These are phyloP conservation scores for Nymphalis io DNA, from an alignment of 1,140 invertebrate genomes.

Conservation along the genomic window DNA sequence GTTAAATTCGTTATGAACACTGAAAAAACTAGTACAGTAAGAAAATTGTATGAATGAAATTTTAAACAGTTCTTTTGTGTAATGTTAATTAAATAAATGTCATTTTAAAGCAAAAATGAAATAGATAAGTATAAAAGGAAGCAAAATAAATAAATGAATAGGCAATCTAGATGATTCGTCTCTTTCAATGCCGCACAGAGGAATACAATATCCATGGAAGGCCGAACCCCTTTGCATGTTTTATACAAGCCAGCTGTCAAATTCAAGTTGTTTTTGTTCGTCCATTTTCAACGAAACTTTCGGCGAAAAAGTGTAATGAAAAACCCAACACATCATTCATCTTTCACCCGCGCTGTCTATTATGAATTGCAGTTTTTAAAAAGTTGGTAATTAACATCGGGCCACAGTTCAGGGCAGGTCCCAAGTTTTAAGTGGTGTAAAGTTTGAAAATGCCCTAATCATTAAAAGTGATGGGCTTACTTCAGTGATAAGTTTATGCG, in stretches of 20 bases:
- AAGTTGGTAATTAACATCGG: constrained; percentile 79
- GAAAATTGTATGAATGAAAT: background rate
- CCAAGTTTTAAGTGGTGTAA: constrained; percentile 72
- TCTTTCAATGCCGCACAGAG: constrained; percentile 30
- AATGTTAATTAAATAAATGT: background rate
- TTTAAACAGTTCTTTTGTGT: background rate
- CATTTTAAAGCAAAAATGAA: constrained; percentile 10
- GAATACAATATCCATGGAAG: constrained; percentile 36
- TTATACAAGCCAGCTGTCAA: constrained; percentile 59
- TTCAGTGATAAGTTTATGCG: constrained; percentile 58
- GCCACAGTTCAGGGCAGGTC: constrained; percentile 60
- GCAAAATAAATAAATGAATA: constrained; percentile 32
- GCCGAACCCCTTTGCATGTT: constrained; percentile 50
- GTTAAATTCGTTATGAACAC: background rate
- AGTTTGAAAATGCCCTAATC: constrained; percentile 72
- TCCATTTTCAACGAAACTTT: constrained; percentile 63
- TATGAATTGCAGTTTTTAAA: constrained; percentile 79
- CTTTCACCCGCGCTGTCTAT: constrained; percentile 75
- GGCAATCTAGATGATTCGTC: constrained; percentile 36
- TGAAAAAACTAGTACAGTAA: background rate
- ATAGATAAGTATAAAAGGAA: constrained; percentile 3
- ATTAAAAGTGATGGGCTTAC: constrained; percentile 64
- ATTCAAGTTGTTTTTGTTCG: constrained; percentile 61
- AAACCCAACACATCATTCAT: constrained; percentile 77
- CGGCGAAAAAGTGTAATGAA: constrained; percentile 63